These are phyloP conservation scores for Scaptodrosophila latifasciaeformis DNA, from an alignment of 2,888 invertebrate genomes.

Conservation along the genomic window DNA sequence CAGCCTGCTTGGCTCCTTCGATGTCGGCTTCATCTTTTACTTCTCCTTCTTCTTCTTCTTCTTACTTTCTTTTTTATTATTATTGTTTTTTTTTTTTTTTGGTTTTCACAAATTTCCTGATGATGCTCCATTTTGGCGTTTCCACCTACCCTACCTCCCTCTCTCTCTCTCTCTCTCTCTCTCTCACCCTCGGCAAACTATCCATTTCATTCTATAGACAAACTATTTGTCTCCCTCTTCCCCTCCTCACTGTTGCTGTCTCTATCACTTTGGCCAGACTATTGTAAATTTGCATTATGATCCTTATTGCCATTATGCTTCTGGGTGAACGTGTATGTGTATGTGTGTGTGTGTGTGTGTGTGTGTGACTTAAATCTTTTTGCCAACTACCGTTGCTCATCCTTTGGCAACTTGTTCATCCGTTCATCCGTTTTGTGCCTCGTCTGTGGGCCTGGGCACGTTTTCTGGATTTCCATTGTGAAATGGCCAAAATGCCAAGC, in stretches of 20 bases:
- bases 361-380: not conserved
- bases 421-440: no score
- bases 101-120: not conserved
- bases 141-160: not conserved
- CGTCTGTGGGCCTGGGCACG: no score
- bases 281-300: constrained; percentile 64
- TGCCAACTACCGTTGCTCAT: no score
- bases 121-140: not conserved
- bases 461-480: no score
- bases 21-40: not conserved
- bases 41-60: not conserved
- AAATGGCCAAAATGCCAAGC: no score
- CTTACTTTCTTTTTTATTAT: constrained; percentile 5
- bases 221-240: not conserved
- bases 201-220: no score
- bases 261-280: not conserved
- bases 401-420: no score
- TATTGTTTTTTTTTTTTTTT: not conserved
- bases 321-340: not conserved
- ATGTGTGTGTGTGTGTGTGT: not conserved
- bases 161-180: no score
- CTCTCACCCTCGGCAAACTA: no score
- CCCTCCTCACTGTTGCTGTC: not conserved
- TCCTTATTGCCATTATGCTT: constrained; percentile 10
- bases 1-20: not conserved